Evolutionary conservation across 2,797 vertebrate species (phyloP).

Genomic region (Denticeps clupeoides): DNA sequence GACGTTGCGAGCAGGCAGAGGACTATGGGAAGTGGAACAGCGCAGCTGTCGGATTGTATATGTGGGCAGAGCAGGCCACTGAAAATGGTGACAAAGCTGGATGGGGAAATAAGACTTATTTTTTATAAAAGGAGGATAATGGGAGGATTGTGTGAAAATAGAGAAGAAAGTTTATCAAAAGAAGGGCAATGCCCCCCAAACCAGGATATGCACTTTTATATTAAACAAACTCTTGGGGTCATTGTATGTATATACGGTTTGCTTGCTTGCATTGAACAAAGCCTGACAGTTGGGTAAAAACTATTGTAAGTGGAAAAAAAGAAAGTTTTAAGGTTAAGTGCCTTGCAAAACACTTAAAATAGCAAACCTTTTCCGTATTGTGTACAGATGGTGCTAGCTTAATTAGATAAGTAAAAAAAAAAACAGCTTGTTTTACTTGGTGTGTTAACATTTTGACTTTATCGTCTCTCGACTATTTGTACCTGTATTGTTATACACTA

Average conservation of each 20-base stretch:
- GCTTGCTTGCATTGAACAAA: constrained; percentile 38
- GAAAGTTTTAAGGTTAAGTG: constrained; percentile 67
- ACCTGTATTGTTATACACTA: constrained; percentile 55
- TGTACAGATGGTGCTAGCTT: constrained; percentile 86
- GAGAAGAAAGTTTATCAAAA: constrained; percentile 22
- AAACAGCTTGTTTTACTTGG: constrained; percentile 61
- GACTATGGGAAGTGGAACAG: constrained; percentile 13
- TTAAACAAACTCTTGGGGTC: constrained; percentile 51
- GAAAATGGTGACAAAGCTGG: constrained; percentile 8
- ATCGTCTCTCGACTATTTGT: constrained; percentile 68
- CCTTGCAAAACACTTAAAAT: constrained; percentile 88
- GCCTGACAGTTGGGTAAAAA: constrained; percentile 30
- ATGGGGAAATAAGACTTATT: constrained; percentile 17
- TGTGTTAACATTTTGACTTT: constrained; percentile 68
- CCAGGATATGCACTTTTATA: constrained; percentile 65
- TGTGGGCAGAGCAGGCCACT: constrained; percentile 4
- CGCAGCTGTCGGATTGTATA: constrained; percentile 6
- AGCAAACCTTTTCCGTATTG: constrained; percentile 67
- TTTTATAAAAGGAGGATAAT: constrained; percentile 24
- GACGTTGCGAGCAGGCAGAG: background rate
- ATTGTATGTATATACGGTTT: constrained; percentile 59
- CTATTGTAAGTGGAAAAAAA: constrained; percentile 40
- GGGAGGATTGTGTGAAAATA: constrained; percentile 19
- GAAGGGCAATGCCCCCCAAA: constrained; percentile 29
- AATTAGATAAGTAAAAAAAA: constrained; percentile 38